Percentiles rank a stretch among this genome's conserved stretches.
Conservation (phyloP, 2,113 vertebrate genomes). For the Meriones unguiculatus region DNA sequence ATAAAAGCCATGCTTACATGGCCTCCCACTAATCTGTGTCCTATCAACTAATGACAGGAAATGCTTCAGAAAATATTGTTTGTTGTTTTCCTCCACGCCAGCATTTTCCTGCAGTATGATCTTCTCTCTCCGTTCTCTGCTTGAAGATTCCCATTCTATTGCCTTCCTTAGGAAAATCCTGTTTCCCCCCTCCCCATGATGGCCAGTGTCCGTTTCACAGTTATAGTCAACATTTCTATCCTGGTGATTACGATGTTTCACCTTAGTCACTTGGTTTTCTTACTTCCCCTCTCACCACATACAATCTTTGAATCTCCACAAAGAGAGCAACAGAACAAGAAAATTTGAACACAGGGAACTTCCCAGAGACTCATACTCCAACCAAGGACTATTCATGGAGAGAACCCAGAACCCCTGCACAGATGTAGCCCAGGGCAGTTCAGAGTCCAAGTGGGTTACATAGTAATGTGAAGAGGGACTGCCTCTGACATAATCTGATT, state of each 20-base stretch:
- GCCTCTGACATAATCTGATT: no score
- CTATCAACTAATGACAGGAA: neutral
- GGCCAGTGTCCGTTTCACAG: neutral
- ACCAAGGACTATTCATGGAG: no score
- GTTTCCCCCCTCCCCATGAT: neutral
- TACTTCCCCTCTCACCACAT: neutral
- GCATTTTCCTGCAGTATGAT: neutral
- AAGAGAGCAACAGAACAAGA: no score
- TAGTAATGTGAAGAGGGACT: no score
- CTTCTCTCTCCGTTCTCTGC: neutral
- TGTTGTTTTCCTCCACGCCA: neutral
- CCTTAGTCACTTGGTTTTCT: neutral
- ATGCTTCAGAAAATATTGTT: neutral
- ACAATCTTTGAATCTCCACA: neutral
- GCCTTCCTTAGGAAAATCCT: neutral
- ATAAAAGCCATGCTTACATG: neutral
- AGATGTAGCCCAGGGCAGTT: no score
- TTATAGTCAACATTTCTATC: neutral
- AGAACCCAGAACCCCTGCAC: no score
- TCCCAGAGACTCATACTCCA: no score
- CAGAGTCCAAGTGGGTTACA: no score
- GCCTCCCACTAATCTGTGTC: neutral
- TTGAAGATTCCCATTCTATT: neutral
- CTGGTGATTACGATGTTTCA: neutral
- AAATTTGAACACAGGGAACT: no score